These are phyloP conservation scores for Phorcus lineatus DNA, from an alignment of 2,888 invertebrate species.

Conservation along the genomic window DNA sequence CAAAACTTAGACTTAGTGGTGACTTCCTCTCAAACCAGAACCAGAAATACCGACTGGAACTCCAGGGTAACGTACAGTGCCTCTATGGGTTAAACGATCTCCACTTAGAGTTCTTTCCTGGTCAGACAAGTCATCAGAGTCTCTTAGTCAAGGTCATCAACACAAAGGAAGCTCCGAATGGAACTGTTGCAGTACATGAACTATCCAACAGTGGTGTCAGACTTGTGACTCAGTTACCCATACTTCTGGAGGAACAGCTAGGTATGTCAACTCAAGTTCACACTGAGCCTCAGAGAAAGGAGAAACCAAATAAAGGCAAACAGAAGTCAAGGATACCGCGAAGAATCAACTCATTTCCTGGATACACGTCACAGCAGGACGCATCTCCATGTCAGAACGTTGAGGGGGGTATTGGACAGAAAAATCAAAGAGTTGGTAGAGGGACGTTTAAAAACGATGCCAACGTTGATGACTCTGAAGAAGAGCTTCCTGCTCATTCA, in stretches of 20 bases:
- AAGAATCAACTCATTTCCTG: not conserved
- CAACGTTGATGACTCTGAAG: too few relatives aligned
- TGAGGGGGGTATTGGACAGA: too few relatives aligned
- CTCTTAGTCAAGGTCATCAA: not conserved
- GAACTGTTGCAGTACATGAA: not conserved
- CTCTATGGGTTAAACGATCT: slow-evolving; percentile 1
- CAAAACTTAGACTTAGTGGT: slow-evolving; percentile 11
- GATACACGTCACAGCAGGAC: not conserved
- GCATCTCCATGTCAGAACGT: too few relatives aligned
- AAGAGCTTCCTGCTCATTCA: too few relatives aligned
- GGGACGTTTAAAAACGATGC: too few relatives aligned
- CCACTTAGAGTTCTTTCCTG: slow-evolving; percentile 11
- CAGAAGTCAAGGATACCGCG: not conserved
- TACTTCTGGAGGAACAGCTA: slow-evolving; percentile 8
- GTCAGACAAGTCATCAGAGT: slow-evolving; percentile 20
- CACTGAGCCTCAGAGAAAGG: too few relatives aligned
- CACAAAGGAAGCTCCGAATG: not conserved
- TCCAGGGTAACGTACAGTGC: slow-evolving; percentile 10
- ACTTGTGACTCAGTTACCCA: slow-evolving; percentile 1
- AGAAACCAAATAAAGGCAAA: not conserved
- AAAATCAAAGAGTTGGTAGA: too few relatives aligned
- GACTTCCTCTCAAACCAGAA: slow-evolving; percentile 8
- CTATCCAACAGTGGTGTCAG: not conserved
- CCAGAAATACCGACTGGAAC: slow-evolving; percentile 1
- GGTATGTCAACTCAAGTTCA: not conserved